These are phyloP conservation scores for Coilia nasus DNA, from an alignment of 2,797 vertebrate genomes.

Conservation along the genomic window DNA sequence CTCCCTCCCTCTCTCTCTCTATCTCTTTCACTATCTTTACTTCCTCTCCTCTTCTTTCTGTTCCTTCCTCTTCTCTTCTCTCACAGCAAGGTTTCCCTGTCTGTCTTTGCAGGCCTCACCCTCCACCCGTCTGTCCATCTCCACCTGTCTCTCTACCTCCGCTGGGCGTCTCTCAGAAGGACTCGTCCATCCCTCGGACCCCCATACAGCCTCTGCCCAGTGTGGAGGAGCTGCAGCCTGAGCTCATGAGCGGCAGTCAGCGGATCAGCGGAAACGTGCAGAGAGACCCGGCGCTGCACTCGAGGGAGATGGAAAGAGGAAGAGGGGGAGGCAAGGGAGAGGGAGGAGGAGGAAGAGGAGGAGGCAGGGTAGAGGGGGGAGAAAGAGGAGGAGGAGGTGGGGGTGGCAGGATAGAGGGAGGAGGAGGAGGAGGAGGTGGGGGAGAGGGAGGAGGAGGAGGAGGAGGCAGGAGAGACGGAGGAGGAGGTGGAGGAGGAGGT, in stretches of 20 bases:
- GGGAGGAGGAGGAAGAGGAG: neutral
- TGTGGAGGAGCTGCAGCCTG: neutral
- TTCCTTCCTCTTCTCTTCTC: slow-evolving; percentile 4
- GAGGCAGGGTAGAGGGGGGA: slow-evolving; percentile 6
- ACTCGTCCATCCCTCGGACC: slow-evolving; percentile 14
- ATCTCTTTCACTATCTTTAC: neutral
- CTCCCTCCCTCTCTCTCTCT: neutral
- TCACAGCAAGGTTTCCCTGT: neutral
- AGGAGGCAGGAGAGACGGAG: neutral
- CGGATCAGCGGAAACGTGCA: neutral
- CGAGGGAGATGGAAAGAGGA: neutral
- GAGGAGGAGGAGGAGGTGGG: neutral
- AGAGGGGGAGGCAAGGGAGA: no score
- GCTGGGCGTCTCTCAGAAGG: slow-evolving; percentile 38
- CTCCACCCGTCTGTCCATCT: slow-evolving; percentile 38
- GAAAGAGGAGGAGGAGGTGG: neutral
- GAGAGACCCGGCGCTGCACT: neutral
- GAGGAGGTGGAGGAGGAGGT: neutral
- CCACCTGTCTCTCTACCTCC: slow-evolving; percentile 42
- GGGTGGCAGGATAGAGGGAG: slow-evolving; percentile 2
- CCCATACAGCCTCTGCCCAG: slow-evolving; percentile 14
- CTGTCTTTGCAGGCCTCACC: slow-evolving; percentile 51
- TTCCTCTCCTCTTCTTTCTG: neutral
- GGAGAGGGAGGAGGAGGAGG: neutral
- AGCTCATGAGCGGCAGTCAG: neutral